Evolutionary conservation across 1,140 invertebrate species (phyloP).

Genomic region (Apis mellifera): DNA sequence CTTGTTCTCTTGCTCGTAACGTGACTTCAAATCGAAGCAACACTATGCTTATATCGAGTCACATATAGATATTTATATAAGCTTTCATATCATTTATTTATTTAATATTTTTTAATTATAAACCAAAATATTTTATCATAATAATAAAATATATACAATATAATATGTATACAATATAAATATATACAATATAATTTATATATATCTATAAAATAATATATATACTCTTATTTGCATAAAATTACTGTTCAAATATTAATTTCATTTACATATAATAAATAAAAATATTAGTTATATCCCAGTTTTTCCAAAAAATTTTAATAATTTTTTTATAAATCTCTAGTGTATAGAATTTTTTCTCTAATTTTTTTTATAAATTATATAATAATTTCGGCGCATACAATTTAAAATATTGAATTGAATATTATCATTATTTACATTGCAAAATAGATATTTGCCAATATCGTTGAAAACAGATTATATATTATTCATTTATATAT

Average conservation of each 20-base stretch:
- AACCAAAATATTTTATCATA: background rate
- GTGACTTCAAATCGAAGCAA: slow-evolving; percentile 46
- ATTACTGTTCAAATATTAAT: background rate
- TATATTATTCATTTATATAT: too few relatives aligned
- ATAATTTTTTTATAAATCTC: too few relatives aligned
- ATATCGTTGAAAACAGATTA: too few relatives aligned
- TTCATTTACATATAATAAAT: background rate
- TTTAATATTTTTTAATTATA: background rate
- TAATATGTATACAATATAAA: too few relatives aligned
- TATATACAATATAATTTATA: background rate
- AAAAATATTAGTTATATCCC: background rate
- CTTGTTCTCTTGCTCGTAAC: slow-evolving; percentile 66
- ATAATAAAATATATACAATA: background rate
- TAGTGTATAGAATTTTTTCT: too few relatives aligned
- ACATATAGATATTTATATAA: background rate
- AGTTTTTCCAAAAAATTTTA: too few relatives aligned
- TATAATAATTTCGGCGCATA: too few relatives aligned
- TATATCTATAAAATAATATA: background rate
- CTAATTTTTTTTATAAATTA: too few relatives aligned
- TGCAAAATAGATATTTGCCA: too few relatives aligned
- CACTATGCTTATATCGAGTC: slow-evolving; percentile 7
- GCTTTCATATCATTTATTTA: background rate
- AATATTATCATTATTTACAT: too few relatives aligned
- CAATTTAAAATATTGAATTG: too few relatives aligned
- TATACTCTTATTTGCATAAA: background rate